Evolutionary conservation across 2,797 vertebrate genomes (phyloP), one percentile per base, ranked within the genome.

Genomic region (Sebastolobus altivelis): DNA sequence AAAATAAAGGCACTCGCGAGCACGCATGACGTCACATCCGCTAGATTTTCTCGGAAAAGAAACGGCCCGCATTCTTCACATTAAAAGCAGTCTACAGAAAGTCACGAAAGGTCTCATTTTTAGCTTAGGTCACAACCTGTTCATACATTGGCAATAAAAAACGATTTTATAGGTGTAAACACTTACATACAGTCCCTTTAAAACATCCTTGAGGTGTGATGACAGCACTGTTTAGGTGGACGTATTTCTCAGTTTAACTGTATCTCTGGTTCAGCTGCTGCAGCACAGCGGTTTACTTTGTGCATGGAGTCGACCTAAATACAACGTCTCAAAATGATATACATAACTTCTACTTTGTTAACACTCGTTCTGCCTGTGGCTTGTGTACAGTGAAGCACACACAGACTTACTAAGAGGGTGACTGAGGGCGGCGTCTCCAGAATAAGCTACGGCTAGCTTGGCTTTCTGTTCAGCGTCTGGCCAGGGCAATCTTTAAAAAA

Each of bases 391-490:
- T 72, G 76, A 85, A 90, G 68, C 87, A 72, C 82, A 75, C 81
- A 69, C 82, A 80, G 59, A 83, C 66, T 31, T 35, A 62, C 80
- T 86, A 60, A 84, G 79, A 81, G 85, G 88, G 87, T 14, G 58
- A 81, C 88, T 62, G 83, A 85, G 76, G 89, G 86, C 18, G 83
- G 91, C 72, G 77, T 94, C 91, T 95, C 89, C 88, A 89, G 81
- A 69, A 89, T 89, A 88, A 89, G 89, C 87, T 86, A 82, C 25
- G 27, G 78, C 72, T 65, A 68, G 88, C 89, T 90, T 29, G 80
- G 89, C 87, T 90, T 90, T 92, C 71, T 89, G 91, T 91, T 88
- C 93, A 92, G 93, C 90, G 93, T 93, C 94, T 91, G 91, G 80
- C 85, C 92, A 81, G 89, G 91, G 93, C 92, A 87, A 85, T 81